phyloP scores from a whole-genome alignment of 2,888 invertebrate species.

The Callyntrura sp. region DNA sequence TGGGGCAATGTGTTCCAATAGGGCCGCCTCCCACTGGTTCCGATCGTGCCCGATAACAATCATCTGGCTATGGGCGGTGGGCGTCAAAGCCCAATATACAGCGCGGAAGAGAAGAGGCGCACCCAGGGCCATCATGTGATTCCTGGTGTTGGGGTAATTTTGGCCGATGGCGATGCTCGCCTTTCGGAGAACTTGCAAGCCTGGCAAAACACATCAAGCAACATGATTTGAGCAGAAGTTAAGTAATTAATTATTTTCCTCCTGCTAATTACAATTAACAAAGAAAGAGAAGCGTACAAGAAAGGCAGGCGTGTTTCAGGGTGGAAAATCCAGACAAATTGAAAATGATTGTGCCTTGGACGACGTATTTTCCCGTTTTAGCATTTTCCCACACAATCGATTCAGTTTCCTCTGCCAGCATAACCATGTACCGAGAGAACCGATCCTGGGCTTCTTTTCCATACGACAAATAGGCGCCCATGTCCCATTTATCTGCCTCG shows the following conservation, averaged over 20 bases:
- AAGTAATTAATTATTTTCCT: too few relatives aligned
- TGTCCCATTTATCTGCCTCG: neutral
- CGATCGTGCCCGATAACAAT: too few relatives aligned
- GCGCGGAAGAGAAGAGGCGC: too few relatives aligned
- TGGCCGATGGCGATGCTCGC: neutral
- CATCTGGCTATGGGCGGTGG: too few relatives aligned
- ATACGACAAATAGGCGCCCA: neutral
- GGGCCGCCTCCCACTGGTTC: too few relatives aligned
- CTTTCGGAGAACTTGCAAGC: neutral
- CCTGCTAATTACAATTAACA: too few relatives aligned
- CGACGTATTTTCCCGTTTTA: neutral
- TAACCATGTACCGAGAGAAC: neutral
- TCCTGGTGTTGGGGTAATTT: neutral
- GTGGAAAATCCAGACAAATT: neutral
- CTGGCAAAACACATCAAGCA: neutral
- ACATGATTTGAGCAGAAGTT: too few relatives aligned
- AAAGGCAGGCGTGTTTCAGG: neutral
- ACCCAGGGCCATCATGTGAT: too few relatives aligned
- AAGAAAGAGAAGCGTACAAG: neutral
- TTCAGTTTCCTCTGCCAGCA: neutral
- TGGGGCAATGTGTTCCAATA: too few relatives aligned
- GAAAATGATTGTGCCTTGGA: neutral
- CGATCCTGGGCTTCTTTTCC: neutral
- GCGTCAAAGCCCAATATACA: too few relatives aligned
- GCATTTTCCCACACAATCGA: neutral